Base-by-base conservation (phyloP, 1,140 invertebrate species). In the Aphaenogaster rudis region DNA sequence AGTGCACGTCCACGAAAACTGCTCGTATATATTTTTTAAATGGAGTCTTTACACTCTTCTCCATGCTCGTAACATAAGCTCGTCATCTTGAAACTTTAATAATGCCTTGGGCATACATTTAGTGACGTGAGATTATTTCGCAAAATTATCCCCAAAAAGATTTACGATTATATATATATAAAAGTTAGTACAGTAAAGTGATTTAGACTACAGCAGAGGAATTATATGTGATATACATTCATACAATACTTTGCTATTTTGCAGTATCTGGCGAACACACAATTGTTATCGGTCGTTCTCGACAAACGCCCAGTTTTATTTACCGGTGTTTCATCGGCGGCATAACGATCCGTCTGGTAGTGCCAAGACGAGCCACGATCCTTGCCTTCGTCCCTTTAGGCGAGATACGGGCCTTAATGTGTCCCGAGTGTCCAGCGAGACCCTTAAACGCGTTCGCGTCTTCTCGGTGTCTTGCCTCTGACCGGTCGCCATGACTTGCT, bases 351-450 rank as follows among this genome's bases (percentile, higher is more conserved):
- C 74, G 57, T 48, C 61, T 61, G 50, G 72, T 72, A 74, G 71
- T 84, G 48, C 36, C 57, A 66, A 59, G 59, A 81, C 86, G 82
- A 90, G 87, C 80, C 88, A 90, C 88, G 79, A 66, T 78, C 28
- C 54, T 50, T 69, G 57, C 21, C 59, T 86, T 88, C 86, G 81
- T 84, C 72, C 86, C 81, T 88, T 81, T 66, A 86, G 90, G 77
- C 52, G 72, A 90, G 86, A 90, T 88, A 86, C 86, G 69, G 54
- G 45, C 84, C 81, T 81, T 88, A 90, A 90, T 88, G 90, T 82
- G 89, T 91, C 91, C 88, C 89, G 90, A 88, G 90, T 90, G 91
- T 91, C 91, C 88, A 85, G 52, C 86, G 88, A 89, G 88, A 72
- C 84, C 85, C 88, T 92, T 93, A 89, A 92, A 92, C 54, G 90